A percentile compares a stretch with the other conserved stretches of the same genome.
phyloP scores from a whole-genome alignment of 2,797 vertebrate species.

The Myiotriccus ornatus region DNA sequence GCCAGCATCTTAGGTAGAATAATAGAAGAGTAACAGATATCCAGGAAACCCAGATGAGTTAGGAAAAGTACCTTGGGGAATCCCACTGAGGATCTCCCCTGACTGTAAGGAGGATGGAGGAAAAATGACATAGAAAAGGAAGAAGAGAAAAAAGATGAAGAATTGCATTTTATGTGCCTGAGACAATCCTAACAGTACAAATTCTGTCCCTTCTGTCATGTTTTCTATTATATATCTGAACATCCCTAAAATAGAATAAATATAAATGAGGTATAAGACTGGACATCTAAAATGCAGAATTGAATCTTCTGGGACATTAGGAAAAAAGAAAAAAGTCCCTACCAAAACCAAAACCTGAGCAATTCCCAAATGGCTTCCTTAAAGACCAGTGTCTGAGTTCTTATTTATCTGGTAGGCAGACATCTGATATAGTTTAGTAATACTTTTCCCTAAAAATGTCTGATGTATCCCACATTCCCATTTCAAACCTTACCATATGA shows the following conservation, averaged over 20 bases:
- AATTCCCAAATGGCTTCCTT: neutral
- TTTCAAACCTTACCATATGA: neutral
- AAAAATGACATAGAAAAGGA: neutral
- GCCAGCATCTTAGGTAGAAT: neutral
- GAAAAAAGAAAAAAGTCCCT: neutral
- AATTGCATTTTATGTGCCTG: neutral
- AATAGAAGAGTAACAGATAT: neutral
- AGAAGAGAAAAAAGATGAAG: neutral
- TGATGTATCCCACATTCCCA: neutral
- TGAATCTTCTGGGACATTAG: neutral
- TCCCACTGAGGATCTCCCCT: neutral
- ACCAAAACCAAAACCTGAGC: neutral
- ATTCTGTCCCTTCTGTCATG: no score
- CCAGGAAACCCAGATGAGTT: neutral
- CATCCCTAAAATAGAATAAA: no score
- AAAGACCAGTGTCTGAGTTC: neutral
- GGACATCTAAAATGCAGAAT: no score
- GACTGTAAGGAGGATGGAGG: neutral
- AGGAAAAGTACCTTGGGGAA: neutral
- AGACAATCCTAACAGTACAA: neutral
- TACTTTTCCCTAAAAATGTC: neutral
- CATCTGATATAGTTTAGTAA: neutral
- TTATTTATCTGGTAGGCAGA: neutral
- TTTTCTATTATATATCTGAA: no score
- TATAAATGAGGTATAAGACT: no score